Conservation (phyloP, 2,113 vertebrate species). For the Cinclus cinclus region DNA sequence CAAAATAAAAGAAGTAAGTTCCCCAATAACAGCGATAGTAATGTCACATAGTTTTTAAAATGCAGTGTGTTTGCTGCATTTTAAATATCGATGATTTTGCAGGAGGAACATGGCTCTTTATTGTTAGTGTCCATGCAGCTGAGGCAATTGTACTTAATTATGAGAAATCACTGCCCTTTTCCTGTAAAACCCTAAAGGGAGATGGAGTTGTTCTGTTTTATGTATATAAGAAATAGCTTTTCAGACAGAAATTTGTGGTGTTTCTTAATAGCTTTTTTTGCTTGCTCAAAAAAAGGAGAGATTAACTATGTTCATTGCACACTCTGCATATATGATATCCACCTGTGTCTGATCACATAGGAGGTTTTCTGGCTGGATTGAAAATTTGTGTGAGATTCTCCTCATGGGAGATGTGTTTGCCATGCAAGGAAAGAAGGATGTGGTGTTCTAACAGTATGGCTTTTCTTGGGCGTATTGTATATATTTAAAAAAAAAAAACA, state of each 20-base stretch:
- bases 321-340: background rate
- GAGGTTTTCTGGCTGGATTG: background rate
- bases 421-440: background rate
- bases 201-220: background rate
- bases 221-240: background rate
- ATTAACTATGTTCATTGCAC: background rate
- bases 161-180: background rate
- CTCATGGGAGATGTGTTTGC: background rate
- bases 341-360: background rate
- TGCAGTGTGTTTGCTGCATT: background rate
- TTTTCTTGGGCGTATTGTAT: background rate
- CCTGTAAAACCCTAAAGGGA: background rate
- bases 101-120: background rate
- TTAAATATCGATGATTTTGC: background rate
- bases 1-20: background rate
- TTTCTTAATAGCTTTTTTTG: background rate
- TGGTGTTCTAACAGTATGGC: background rate
- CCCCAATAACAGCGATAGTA: background rate
- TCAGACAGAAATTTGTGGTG: background rate
- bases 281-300: background rate
- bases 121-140: background rate
- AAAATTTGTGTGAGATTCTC: background rate
- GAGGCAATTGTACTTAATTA: conserved; percentile 14
- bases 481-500: background rate
- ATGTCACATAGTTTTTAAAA: background rate